Base-by-base conservation (phyloP, 2,888 invertebrate species). In the Maniola hyperantus region DNA sequence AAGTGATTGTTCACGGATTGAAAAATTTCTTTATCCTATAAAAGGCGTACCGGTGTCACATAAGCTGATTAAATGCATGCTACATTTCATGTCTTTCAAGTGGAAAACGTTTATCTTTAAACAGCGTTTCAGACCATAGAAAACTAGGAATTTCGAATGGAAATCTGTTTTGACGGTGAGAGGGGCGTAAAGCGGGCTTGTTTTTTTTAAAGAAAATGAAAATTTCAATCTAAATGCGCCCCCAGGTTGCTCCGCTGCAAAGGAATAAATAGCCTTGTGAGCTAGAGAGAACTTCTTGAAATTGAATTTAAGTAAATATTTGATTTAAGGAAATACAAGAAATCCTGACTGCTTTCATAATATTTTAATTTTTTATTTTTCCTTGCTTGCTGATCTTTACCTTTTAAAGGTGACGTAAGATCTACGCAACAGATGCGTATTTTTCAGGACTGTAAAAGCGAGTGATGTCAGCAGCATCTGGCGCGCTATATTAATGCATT, bases 211-310 rank as follows among this genome's bases (percentile, higher is more conserved):
- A 83, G 83, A 88, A 87, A 89, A 89, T 85, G 87, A 87, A 86
- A 89, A 85, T 87, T 89, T 85, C 88, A 89, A 91, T 91, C 82
- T 86, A 88, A 85, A 83, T 80, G 81, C 81, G 79, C 88, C 90
- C 88, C 79, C 86, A 87, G 88, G 89, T 88, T 79, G 82, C 74
- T 76, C 71, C 77, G 74, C 51, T 64, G 71, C 73, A 77, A 78
- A 77, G 77, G 76, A 71, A 68, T 57, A 72, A 61, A 61, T 61
- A 48, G 73, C 72, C 74, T 77, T 79, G 76, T 79, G 71, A 69
- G 48, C 36, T 68, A 68, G 71, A 74, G 67, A 75, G 79, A 80
- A 79, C 74, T 79, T 76, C 71, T 76, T 74, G 65, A 70, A 81
- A 81, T 82, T 77, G 77, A 79, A 79, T 71, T 66, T 39, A 59